phyloP scores from a whole-genome alignment of 1,140 invertebrate species.

The Calycopis cecrops region DNA sequence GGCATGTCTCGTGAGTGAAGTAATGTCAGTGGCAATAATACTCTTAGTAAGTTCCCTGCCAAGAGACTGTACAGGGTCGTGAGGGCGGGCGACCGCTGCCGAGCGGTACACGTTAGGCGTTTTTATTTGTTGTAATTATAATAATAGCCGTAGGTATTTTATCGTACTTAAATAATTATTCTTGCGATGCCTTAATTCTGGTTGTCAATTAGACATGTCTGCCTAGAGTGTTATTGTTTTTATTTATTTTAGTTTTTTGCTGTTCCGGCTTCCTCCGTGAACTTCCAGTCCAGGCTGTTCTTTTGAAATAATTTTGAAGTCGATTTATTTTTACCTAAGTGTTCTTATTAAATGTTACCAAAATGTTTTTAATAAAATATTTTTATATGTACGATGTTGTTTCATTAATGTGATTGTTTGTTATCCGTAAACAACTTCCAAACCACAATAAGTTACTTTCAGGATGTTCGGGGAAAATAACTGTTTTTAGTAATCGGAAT shows the following conservation, averaged over 20 bases:
- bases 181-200: constrained; percentile 77
- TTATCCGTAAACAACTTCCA: constrained; percentile 13
- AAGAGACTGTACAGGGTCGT: constrained; percentile 51
- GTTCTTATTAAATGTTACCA: constrained; percentile 78
- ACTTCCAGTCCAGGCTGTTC: constrained; percentile 76
- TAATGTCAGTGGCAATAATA: constrained; percentile 72
- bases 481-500: not conserved
- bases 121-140: constrained; percentile 74
- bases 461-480: constrained; percentile 10
- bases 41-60: constrained; percentile 65
- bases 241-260: constrained; percentile 72
- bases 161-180: constrained; percentile 76
- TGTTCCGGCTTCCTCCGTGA: constrained; percentile 75
- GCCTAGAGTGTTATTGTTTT: constrained; percentile 75
- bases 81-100: constrained; percentile 37
- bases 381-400: constrained; percentile 73
- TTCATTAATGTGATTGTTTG: constrained; percentile 37
- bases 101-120: constrained; percentile 68
- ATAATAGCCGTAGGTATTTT: constrained; percentile 76
- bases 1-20: constrained; percentile 67
- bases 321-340: constrained; percentile 78
- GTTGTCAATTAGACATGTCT: constrained; percentile 77
- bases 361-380: constrained; percentile 78
- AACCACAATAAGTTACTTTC: not conserved
- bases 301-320: constrained; percentile 76